Conservation (phyloP, 2,888 invertebrate genomes). For the Melolontha melolontha region DNA sequence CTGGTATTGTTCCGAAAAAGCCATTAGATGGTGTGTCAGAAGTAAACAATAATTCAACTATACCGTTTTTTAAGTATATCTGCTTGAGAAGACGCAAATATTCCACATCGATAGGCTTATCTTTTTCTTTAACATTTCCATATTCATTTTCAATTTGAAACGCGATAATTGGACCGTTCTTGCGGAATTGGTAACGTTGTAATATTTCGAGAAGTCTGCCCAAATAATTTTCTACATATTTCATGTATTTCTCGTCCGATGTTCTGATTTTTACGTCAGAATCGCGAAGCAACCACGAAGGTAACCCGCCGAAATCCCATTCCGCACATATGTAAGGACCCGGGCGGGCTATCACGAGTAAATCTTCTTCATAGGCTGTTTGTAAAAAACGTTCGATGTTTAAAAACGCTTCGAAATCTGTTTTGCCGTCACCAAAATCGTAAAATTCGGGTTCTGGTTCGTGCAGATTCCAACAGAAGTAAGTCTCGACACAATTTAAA, state of each 20-base stretch:
- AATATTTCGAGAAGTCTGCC: slow-evolving; percentile 67
- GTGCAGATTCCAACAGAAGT: slow-evolving; percentile 92
- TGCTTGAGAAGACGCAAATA: slow-evolving; percentile 65
- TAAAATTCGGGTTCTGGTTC: slow-evolving; percentile 79
- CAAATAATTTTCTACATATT: slow-evolving; percentile 68
- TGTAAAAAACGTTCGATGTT: slow-evolving; percentile 75
- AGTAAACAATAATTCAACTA: slow-evolving; percentile 68
- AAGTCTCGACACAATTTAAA: slow-evolving; percentile 85
- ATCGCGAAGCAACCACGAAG: slow-evolving; percentile 68
- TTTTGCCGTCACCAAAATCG: slow-evolving; percentile 72
- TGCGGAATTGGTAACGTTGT: slow-evolving; percentile 70
- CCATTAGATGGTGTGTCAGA: slow-evolving; percentile 63
- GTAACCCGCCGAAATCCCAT: slow-evolving; percentile 72
- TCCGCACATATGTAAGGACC: slow-evolving; percentile 95
- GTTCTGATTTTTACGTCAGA: slow-evolving; percentile 66
- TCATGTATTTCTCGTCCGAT: slow-evolving; percentile 62
- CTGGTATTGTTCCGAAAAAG: slow-evolving; percentile 23
- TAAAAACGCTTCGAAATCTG: slow-evolving; percentile 74
- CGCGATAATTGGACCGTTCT: slow-evolving; percentile 88
- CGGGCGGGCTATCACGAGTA: slow-evolving; percentile 83
- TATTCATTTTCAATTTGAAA: slow-evolving; percentile 96
- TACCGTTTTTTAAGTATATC: slow-evolving; percentile 59
- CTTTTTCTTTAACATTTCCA: slow-evolving; percentile 71
- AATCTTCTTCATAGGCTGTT: slow-evolving; percentile 79
- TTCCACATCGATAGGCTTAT: slow-evolving; percentile 55